Conservation (phyloP, 53 echinoderm and acorn worm species). For the Echinometra lucunter region DNA sequence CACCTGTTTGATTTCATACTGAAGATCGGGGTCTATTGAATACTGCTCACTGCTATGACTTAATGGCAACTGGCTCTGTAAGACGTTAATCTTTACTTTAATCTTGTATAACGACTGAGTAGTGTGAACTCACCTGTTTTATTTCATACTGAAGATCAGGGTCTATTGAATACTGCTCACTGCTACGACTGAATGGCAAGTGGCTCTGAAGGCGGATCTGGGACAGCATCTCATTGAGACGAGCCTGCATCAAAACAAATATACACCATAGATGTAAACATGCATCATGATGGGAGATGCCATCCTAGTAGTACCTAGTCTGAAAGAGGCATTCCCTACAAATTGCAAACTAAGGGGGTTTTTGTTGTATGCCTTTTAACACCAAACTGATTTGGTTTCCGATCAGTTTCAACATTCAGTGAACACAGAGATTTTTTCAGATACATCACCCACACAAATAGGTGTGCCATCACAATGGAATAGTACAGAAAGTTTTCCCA, state of each 20-base stretch:
- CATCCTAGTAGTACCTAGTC: no score
- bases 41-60: slow-evolving; percentile 81
- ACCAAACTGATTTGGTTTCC: no score
- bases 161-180: slow-evolving; percentile 83
- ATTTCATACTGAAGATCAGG: slow-evolving; percentile 93
- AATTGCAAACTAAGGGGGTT: no score
- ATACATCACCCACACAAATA: no score
- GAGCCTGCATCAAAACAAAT: slow-evolving; percentile 74
- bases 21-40: slow-evolving; percentile 79
- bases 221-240: slow-evolving; percentile 98
- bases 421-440: no score
- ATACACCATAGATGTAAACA: neutral
- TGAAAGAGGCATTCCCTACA: no score
- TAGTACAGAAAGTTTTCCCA: no score
- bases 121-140: slow-evolving; percentile 76
- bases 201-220: slow-evolving; percentile 94
- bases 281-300: neutral
- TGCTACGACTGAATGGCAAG: slow-evolving; percentile 73
- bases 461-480: no score
- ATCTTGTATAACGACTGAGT: neutral
- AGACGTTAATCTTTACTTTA: neutral
- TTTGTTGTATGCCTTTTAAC: no score
- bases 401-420: no score
- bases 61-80: slow-evolving; percentile 83
- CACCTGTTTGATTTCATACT: slow-evolving; percentile 96